phyloP scores from a whole-genome alignment of 2,888 invertebrate genomes.

The Sphinx pinastri region DNA sequence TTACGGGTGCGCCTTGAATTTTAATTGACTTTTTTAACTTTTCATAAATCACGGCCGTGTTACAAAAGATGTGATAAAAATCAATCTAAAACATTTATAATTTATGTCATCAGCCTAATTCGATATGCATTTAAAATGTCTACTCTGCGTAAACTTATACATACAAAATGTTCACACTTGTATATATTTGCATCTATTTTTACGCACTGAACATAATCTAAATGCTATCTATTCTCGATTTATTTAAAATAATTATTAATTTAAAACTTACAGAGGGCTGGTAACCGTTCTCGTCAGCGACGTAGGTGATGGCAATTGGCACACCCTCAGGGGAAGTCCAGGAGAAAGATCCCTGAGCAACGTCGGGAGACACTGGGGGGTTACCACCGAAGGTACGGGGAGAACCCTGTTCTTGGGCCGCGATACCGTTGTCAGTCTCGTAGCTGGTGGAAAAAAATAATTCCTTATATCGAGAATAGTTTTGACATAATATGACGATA shows the following conservation, averaged over 20 bases:
- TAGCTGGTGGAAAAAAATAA: slow-evolving; percentile 64
- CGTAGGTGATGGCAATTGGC: slow-evolving; percentile 81
- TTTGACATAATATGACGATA: no score
- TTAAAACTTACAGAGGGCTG: slow-evolving; percentile 78
- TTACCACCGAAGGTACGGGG: slow-evolving; percentile 76
- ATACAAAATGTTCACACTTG: no score
- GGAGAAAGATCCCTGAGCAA: slow-evolving; percentile 81
- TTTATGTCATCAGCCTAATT: not conserved
- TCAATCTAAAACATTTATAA: not conserved
- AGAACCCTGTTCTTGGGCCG: slow-evolving; percentile 82
- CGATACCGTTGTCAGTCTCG: slow-evolving; percentile 86
- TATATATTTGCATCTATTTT: no score
- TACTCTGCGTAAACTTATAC: no score
- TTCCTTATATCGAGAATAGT: no score
- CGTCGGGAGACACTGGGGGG: slow-evolving; percentile 59
- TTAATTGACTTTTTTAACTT: not conserved
- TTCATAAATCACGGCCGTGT: not conserved
- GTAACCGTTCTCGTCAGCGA: slow-evolving; percentile 88
- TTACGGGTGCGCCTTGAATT: not conserved
- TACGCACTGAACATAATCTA: no score
- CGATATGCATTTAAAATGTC: not conserved
- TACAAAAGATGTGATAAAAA: not conserved
- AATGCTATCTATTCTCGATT: no score
- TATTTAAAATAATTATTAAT: not conserved
- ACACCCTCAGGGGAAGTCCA: slow-evolving; percentile 85